Evolutionary conservation across 2,888 invertebrate genomes (phyloP), one percentile per base, ranked within the genome.

Genomic region (Catocala sponsa): DNA sequence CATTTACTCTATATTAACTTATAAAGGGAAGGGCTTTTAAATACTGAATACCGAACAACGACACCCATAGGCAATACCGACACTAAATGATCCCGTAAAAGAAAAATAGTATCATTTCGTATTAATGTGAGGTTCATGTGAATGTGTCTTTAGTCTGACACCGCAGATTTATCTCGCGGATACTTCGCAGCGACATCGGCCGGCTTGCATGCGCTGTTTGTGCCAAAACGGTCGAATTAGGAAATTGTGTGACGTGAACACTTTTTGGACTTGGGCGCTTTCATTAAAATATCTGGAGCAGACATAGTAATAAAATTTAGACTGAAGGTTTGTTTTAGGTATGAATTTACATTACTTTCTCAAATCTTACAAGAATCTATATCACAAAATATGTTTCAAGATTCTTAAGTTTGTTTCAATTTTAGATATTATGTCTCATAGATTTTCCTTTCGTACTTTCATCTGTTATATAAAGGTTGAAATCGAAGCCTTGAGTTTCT

Each of bases 141-240:
- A 41, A 58, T 11, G 15, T 43, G 59, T 59, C 63, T 58, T 63
- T 60, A 55, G 12, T 43, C 56, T 70, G 79, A 76, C 72, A 70
- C 13, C 38, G 48, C 60, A 73, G 71, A 83, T 81, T 80, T 82
- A 82, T 79, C 59, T 71, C 70, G 52, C 55, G 47, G 65, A 51
- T 62, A 65, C 63, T 69, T 65, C 52, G 41, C 59, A 69, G 55
- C 69, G 78, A 75, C 81, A 72, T 51, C 54, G 33, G 54, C 48
- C 58, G 25, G 72, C 65, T 56, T 53, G 61, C 55, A 55, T 43
- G 32, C 54, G 38, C 46, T 67, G 67, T 76, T 70, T 75, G 74
- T 78, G 82, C 83, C 80, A 80, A 78, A 79, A 71, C 65, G 46
- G 49, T 38, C 49, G 63, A 53, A 71, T 74, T 76, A 74, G 61